Conservation (phyloP, 2,888 invertebrate genomes). For the Andrena minutula region DNA sequence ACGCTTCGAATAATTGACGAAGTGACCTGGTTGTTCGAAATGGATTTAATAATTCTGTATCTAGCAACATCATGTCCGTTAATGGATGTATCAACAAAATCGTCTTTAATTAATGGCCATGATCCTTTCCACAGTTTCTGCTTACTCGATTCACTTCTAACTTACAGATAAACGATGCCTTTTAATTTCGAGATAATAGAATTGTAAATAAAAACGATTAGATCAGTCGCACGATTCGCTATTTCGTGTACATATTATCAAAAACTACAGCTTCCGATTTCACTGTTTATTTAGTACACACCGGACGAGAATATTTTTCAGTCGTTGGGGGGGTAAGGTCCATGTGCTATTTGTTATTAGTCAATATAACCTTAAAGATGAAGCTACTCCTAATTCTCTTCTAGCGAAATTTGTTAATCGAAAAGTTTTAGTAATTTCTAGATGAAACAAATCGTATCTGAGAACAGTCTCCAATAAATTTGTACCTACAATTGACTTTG, state of each 20-base stretch:
- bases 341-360: constrained; percentile 33
- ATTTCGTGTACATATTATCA: neutral
- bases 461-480: neutral
- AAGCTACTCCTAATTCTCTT: neutral
- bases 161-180: neutral
- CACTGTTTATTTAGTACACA: neutral
- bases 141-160: neutral
- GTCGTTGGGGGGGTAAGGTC: constrained; percentile 40
- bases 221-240: neutral
- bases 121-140: neutral
- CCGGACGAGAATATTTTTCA: neutral
- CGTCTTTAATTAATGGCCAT: neutral
- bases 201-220: constrained; percentile 9
- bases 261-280: neutral
- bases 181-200: neutral
- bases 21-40: neutral
- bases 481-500: neutral
- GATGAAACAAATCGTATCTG: neutral
- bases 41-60: neutral
- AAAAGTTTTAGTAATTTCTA: neutral
- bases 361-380: constrained; percentile 47
- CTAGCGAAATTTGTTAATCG: neutral
- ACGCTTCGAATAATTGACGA: neutral
- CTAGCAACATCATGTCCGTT: neutral
- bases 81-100: neutral